phyloP scores from a whole-genome alignment of 2,113 vertebrate genomes.

The Mustelus asterias region DNA sequence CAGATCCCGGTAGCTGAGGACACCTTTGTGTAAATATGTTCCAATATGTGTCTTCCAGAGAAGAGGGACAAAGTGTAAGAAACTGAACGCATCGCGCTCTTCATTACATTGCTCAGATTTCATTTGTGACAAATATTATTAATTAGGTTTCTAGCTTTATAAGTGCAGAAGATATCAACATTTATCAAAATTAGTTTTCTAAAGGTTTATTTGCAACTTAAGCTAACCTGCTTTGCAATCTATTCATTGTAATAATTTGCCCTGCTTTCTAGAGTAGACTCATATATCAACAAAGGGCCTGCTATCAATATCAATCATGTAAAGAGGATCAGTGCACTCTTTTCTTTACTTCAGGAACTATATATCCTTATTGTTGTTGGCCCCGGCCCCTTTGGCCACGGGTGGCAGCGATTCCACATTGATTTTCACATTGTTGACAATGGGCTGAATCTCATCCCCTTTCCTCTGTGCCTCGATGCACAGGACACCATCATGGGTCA shows the following conservation, averaged over 20 bases:
- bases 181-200: not conserved
- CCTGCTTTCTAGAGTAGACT: not conserved
- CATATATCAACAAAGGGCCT: not conserved
- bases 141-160: not conserved
- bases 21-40: not conserved
- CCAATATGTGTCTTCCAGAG: not conserved
- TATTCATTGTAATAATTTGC: not conserved
- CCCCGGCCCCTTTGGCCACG: not conserved
- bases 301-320: not conserved
- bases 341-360: not conserved
- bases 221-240: not conserved
- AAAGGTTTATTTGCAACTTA: not conserved
- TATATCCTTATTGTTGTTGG: not conserved
- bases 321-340: not conserved
- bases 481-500: slow-evolving; percentile 74
- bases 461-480: slow-evolving; percentile 66
- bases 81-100: not conserved
- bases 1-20: not conserved
- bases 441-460: slow-evolving; percentile 55
- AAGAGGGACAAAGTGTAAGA: not conserved
- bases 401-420: slow-evolving; percentile 45
- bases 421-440: slow-evolving; percentile 58
- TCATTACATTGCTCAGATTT: too few species aligned
- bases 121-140: not conserved
- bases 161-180: not conserved